Percentiles rank a stretch among this genome's conserved stretches.
phyloP scores from a whole-genome alignment of 2,888 invertebrate species.

The Halocaridina rubra region DNA sequence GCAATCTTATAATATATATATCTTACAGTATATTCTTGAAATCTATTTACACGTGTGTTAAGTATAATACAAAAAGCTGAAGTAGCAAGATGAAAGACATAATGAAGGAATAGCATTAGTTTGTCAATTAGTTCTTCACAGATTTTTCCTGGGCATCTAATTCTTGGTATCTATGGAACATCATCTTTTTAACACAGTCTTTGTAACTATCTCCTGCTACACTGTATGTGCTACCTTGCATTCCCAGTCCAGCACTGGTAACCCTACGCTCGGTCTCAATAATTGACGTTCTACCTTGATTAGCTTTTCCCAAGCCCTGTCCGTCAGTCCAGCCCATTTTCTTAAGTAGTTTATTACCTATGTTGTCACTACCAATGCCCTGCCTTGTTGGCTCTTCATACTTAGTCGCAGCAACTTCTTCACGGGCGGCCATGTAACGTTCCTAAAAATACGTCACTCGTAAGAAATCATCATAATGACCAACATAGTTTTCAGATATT shows the following conservation, averaged over 20 bases:
- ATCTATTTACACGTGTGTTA: background rate
- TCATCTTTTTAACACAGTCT: conserved; percentile 89
- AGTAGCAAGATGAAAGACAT: background rate
- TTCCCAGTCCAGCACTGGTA: conserved; percentile 86
- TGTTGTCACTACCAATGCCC: conserved; percentile 86
- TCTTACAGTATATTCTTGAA: background rate
- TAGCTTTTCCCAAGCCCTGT: conserved; percentile 91
- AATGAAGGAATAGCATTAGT: background rate
- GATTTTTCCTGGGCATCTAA: conserved; percentile 60
- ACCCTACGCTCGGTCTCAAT: conserved; percentile 82
- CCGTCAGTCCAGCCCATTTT: conserved; percentile 99
- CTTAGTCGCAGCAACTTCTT: conserved; percentile 68
- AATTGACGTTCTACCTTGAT: conserved; percentile 92
- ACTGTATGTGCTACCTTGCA: conserved; percentile 81
- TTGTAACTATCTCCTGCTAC: conserved; percentile 87
- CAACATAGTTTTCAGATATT: too few species aligned
- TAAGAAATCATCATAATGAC: too few species aligned
- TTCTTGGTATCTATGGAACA: conserved; percentile 79
- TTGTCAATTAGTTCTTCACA: conserved; percentile 12
- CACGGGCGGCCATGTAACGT: conserved; percentile 64
- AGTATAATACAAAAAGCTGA: background rate
- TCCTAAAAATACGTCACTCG: too few species aligned
- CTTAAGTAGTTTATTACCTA: conserved; percentile 93
- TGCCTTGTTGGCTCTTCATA: conserved; percentile 73
- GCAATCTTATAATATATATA: background rate